A percentile compares a stretch with the other conserved stretches of the same genome.
These are phyloP conservation scores for Cataglyphis hispanica DNA, from an alignment of 1,140 invertebrate genomes.

Conservation along the genomic window DNA sequence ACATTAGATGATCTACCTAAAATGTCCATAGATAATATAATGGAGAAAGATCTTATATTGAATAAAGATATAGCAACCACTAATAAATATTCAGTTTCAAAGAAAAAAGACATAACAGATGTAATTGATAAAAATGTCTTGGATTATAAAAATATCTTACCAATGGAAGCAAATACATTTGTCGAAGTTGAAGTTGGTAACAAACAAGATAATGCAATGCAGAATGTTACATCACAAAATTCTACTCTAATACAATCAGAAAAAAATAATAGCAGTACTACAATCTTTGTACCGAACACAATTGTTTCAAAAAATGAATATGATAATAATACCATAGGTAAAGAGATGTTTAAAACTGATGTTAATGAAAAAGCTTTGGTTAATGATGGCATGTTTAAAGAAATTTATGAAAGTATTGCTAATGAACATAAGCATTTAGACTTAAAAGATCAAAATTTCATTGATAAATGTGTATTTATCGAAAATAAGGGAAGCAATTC, in stretches of 20 bases:
- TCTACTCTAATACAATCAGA: constrained; percentile 4
- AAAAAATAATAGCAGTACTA: neutral
- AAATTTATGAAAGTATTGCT: constrained; percentile 25
- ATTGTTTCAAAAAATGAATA: neutral
- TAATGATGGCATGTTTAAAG: constrained; percentile 3
- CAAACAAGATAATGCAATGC: constrained; percentile 26
- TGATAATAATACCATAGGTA: neutral
- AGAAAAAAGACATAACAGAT: neutral
- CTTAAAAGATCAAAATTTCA: neutral
- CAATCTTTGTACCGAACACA: neutral
- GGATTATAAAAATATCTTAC: constrained; percentile 14
- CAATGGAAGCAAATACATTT: neutral
- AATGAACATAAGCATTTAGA: constrained; percentile 38
- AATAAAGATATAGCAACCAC: neutral
- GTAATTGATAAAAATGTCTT: neutral
- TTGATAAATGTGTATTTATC: neutral
- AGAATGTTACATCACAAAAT: constrained; percentile 5
- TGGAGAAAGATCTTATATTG: constrained; percentile 13
- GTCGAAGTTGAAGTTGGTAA: neutral
- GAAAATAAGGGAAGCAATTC: neutral
- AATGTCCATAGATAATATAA: neutral
- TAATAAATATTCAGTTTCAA: neutral
- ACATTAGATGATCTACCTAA: constrained; percentile 40
- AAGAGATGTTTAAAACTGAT: neutral
- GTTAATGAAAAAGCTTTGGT: neutral